A percentile compares a stretch with the other conserved stretches of the same genome.
Conservation (phyloP, 2,888 invertebrate genomes). For the Cryptocephalus moraei region DNA sequence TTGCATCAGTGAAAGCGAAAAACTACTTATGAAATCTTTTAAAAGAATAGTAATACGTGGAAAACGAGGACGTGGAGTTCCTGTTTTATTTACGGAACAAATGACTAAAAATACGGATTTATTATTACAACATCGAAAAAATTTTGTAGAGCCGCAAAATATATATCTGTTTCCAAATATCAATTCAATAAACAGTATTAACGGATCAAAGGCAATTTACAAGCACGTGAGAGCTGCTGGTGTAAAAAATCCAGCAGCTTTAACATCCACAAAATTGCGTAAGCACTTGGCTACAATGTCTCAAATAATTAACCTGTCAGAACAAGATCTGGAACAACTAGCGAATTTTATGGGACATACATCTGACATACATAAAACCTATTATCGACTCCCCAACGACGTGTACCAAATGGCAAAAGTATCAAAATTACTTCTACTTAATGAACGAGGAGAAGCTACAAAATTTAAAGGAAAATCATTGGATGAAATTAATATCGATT, state of each 20-base stretch:
- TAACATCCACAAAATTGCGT: not conserved
- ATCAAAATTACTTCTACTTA: not conserved
- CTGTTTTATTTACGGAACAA: too few relatives aligned
- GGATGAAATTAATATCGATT: not conserved
- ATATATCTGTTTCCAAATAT: not conserved
- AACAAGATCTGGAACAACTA: not conserved
- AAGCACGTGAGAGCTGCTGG: not conserved
- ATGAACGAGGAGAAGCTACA: not conserved
- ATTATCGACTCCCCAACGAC: too few relatives aligned
- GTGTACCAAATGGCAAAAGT: not conserved
- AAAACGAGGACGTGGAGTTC: too few relatives aligned
- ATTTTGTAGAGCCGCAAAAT: not conserved
- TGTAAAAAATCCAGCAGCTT: not conserved
- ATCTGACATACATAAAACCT: not conserved
- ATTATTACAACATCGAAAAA: not conserved
- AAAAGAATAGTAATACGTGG: too few relatives aligned
- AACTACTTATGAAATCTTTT: too few relatives aligned
- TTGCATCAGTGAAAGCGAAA: too few relatives aligned
- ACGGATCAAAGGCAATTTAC: not conserved
- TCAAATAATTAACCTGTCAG: not conserved
- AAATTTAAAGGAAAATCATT: not conserved
- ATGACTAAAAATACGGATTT: too few relatives aligned
- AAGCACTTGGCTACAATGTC: too few relatives aligned
- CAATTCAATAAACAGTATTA: not conserved
- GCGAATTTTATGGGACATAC: not conserved